These are phyloP conservation scores for Andrena chrysosceles DNA, from an alignment of 2,888 invertebrate species.

Conservation along the genomic window DNA sequence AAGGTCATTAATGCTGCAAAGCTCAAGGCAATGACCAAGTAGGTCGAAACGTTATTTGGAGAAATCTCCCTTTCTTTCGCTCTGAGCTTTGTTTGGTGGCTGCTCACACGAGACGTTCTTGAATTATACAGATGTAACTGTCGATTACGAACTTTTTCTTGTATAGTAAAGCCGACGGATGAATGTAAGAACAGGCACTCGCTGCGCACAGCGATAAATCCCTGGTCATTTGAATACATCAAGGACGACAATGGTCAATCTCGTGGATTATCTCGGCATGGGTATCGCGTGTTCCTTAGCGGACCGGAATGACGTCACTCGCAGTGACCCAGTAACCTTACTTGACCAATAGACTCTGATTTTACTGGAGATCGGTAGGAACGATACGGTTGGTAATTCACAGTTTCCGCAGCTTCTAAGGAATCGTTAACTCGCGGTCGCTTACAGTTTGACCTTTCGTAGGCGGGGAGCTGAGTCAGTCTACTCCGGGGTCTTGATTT, in stretches of 20 bases:
- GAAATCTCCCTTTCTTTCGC: neutral
- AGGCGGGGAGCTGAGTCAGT: neutral
- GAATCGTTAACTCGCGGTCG: conserved; percentile 25
- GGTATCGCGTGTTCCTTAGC: conserved; percentile 66
- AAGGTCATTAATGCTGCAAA: neutral
- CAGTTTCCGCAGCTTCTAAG: conserved; percentile 53
- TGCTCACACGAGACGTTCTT: neutral
- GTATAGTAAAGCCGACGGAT: neutral
- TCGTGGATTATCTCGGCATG: conserved; percentile 69
- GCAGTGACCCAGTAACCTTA: conserved; percentile 82
- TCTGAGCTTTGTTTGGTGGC: neutral
- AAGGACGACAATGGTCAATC: conserved; percentile 76
- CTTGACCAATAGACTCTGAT: conserved; percentile 71
- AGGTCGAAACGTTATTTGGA: conserved; percentile 2
- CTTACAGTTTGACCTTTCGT: conserved; percentile 34
- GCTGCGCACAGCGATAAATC: conserved; percentile 38
- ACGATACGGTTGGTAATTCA: conserved; percentile 58
- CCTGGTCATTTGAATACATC: conserved; percentile 66
- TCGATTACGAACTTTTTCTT: conserved; percentile 33
- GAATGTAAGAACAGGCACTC: conserved; percentile 14
- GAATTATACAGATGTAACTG: conserved; percentile 24
- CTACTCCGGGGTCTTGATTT: neutral
- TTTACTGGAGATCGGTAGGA: conserved; percentile 51
- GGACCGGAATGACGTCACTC: conserved; percentile 77
- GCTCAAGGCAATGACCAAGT: conserved; percentile 19